Conservation (phyloP, 2,797 vertebrate species). For the Spinus olivaceus region DNA sequence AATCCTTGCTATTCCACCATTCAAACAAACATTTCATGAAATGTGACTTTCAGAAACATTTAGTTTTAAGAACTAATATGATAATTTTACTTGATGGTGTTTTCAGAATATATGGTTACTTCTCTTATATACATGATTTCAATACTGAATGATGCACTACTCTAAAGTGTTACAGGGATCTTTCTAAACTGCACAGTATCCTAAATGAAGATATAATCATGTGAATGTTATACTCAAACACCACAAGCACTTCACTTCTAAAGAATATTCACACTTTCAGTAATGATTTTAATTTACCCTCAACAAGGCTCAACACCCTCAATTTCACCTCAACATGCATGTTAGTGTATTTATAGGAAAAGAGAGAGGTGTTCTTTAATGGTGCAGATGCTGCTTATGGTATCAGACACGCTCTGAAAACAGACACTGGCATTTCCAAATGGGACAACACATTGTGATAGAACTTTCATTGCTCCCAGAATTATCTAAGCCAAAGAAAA, state of each 20-base stretch:
- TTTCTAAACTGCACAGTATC: neutral
- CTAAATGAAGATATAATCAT: neutral
- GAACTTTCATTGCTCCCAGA: neutral
- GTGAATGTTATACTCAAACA: neutral
- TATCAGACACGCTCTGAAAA: neutral
- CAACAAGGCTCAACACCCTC: no score
- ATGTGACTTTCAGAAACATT: neutral
- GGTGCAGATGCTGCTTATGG: neutral
- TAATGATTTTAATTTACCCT: neutral
- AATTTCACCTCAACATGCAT: neutral
- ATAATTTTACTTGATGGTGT: neutral
- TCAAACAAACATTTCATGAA: neutral
- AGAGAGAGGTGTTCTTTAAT: neutral
- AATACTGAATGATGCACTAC: neutral
- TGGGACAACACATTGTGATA: neutral
- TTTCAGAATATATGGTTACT: neutral
- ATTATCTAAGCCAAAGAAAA: neutral
- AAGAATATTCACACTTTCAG: neutral
- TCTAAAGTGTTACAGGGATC: neutral
- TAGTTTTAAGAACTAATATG: neutral
- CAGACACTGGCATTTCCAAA: neutral
- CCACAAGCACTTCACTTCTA: neutral
- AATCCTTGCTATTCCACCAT: neutral
- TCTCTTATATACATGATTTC: neutral
- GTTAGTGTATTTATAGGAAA: neutral